These are phyloP conservation scores for Gastrophysa polygoni DNA, from an alignment of 2,888 invertebrate genomes.

Conservation along the genomic window DNA sequence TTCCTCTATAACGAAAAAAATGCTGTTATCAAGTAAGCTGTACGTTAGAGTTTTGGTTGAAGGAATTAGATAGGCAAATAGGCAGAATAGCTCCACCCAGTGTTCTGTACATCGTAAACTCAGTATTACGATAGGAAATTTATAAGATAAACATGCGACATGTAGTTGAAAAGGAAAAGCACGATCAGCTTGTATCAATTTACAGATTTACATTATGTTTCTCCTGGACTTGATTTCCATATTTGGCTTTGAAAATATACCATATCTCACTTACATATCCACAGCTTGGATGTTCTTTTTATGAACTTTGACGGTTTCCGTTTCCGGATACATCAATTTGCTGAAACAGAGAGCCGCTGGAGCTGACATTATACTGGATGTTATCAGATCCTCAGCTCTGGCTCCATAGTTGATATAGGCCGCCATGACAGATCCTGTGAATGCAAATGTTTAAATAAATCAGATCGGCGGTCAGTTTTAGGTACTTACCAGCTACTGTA, in stretches of 20 bases:
- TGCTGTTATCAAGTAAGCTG: too few species aligned
- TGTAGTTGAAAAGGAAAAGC: too few species aligned
- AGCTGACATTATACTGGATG: slow-evolving; percentile 95
- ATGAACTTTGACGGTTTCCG: slow-evolving; percentile 76
- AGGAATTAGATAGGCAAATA: too few species aligned
- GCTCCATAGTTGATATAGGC: slow-evolving; percentile 93
- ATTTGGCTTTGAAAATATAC: too few species aligned
- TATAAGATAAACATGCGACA: not conserved
- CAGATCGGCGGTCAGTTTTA: too few species aligned
- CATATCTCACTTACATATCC: slow-evolving; percentile 48
- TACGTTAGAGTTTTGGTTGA: too few species aligned
- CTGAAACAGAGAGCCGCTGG: slow-evolving; percentile 90
- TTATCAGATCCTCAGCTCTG: slow-evolving; percentile 84
- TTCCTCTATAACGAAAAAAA: too few species aligned
- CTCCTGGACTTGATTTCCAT: too few species aligned
- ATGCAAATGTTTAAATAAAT: not conserved
- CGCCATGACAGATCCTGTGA: slow-evolving; percentile 80
- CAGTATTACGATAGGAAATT: not conserved
- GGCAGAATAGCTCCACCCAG: too few species aligned
- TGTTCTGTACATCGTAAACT: not conserved
- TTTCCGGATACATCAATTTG: slow-evolving; percentile 93
- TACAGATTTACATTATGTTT: too few species aligned
- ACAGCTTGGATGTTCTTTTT: slow-evolving; percentile 76
- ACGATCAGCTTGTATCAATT: too few species aligned
- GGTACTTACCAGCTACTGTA: slow-evolving; percentile 86